Conservation (phyloP, 2,113 vertebrate species). For the Perca fluviatilis region DNA sequence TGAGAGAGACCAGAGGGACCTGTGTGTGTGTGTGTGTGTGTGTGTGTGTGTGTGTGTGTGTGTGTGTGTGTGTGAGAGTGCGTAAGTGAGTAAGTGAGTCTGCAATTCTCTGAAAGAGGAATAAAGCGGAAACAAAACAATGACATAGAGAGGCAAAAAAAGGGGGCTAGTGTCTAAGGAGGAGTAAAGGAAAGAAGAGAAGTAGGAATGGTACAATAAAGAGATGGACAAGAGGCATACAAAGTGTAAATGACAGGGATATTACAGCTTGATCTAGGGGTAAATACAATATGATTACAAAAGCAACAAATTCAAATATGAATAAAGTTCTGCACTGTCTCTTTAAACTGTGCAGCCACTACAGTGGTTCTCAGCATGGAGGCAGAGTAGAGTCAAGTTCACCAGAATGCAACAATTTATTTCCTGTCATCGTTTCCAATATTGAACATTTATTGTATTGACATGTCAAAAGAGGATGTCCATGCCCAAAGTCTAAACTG, state of each 20-base stretch:
- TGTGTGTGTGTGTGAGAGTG: not conserved
- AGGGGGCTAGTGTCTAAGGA: not conserved
- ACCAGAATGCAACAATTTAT: not conserved
- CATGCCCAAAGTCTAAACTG: not conserved
- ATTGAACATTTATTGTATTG: not conserved
- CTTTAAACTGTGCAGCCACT: constrained; percentile 28
- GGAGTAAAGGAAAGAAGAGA: not conserved
- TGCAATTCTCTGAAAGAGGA: not conserved
- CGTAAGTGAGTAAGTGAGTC: not conserved
- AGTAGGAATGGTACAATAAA: not conserved
- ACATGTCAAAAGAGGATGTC: not conserved
- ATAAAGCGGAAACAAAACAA: not conserved
- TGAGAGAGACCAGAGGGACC: no score
- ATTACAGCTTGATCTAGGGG: no score
- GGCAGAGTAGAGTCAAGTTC: not conserved
- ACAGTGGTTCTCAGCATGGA: not conserved
- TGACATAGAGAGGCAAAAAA: not conserved
- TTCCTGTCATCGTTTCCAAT: constrained; percentile 33
- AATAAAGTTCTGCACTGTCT: constrained; percentile 17
- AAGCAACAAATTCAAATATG: not conserved
- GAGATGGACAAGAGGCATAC: not conserved
- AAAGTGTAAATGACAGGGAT: not conserved
- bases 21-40: no score
- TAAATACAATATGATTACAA: not conserved
- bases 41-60: not conserved